Conservation (phyloP, 2,888 invertebrate genomes). For the Tipula vernalis region DNA sequence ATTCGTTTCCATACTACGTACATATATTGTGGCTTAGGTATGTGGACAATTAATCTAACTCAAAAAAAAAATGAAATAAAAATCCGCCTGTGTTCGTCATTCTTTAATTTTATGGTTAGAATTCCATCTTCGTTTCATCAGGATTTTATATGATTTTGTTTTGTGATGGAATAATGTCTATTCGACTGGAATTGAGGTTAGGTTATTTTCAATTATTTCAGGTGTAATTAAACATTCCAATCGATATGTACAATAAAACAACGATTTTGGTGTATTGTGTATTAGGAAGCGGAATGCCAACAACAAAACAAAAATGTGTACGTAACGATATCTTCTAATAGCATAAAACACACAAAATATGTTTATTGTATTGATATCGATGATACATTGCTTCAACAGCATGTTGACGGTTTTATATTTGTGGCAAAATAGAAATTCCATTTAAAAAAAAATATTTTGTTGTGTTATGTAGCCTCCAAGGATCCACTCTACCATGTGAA, state of each 20-base stretch:
- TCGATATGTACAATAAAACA: neutral
- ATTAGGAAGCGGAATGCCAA: neutral
- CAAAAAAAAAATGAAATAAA: neutral
- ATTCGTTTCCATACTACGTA: neutral
- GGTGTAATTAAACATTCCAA: neutral
- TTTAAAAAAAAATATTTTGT: neutral
- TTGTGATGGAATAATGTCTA: neutral
- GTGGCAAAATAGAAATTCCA: neutral
- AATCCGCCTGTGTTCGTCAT: neutral
- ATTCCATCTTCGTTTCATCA: neutral
- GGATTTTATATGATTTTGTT: neutral
- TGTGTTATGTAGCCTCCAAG: neutral
- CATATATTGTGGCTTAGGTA: neutral
- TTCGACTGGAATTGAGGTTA: neutral
- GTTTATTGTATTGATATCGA: neutral
- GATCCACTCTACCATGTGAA: neutral
- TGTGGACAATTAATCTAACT: neutral
- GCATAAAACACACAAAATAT: neutral
- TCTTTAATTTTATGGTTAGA: neutral
- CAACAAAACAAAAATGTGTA: neutral
- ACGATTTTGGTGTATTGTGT: neutral
- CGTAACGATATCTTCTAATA: neutral
- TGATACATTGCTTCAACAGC: neutral
- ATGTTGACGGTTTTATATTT: neutral
- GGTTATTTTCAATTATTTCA: neutral